Base-by-base conservation (phyloP, 2,797 vertebrate species). In the Sciurus vulgaris region DNA sequence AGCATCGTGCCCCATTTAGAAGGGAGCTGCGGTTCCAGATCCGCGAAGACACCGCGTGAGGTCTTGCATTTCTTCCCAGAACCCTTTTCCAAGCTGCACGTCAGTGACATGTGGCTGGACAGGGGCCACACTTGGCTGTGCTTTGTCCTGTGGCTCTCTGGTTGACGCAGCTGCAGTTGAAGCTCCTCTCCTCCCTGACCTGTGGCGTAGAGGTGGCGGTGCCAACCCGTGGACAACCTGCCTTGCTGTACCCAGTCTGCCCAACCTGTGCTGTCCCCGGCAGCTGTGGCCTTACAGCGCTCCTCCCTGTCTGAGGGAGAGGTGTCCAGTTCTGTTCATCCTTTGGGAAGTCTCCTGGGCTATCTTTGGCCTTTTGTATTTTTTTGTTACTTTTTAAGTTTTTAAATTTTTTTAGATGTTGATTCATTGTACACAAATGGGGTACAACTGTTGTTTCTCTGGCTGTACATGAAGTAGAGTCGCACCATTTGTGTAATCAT, bases 291-390 rank as follows among this genome's bases (percentile, higher is more conserved):
- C 88, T 54, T 28, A 3, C 38, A 17, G 20, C 2, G 0, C 1
- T 13, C 35, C 56, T 59, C 63, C 56, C 18, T 33, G n/a, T 20
- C 38, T 49, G 38, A 35, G 10, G 3, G 11, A 8, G 2, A 28
- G 24, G n/a, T 56, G 73, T 88, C 49, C 33, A 12, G 82, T 51
- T 91, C 78, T 56, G 83, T 47, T 84, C 78, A 8, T 67, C 49
- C 22, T 30, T 63, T 84, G 78, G 7, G 73, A 35, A 33, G 72
- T 88, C 63, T 85, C 33, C 54, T 35, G 14, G 33, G 72, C 63
- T 84, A 17, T 65, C 83, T 61, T 56, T 61, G 73, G 81, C 47
- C 65, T 78, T 91, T 44, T 67, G 54, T 83, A 10, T 84, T 91
- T 38, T 38, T 38, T 38, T 38, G 38, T 38, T 38, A 38, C 5